Evolutionary conservation across 2,797 vertebrate species (phyloP), one percentile per base, ranked within the genome.

Genomic region (Diplodus puntazzo): DNA sequence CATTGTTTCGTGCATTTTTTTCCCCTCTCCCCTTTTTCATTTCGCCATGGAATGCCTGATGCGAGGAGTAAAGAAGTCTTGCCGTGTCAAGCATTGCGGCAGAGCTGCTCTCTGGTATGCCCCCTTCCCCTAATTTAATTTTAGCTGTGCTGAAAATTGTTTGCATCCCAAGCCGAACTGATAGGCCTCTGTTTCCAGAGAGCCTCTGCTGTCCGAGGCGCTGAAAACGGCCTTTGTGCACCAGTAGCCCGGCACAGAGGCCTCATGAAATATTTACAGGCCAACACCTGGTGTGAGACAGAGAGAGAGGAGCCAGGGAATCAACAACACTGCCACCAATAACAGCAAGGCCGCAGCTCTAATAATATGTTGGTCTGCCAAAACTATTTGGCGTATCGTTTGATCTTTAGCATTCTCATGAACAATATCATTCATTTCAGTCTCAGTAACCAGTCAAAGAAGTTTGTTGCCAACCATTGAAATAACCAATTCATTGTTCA

Each of bases 261-360:
- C 70, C 86, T 93, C 87, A 94, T 95, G 90, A 94, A 94, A 94
- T 93, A 94, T 95, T 94, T 90, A 95, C 88, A 82, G 87, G 65
- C 90, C 54, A 63, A 92, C 94, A 95, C 95, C 94, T 94, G 93
- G 94, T 80, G 81, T 83, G 85, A 85, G 80, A 71, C 63, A 10
- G 69, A 54, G 73, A 64, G 67, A 72, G 68, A 77, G 72, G 21
- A 74, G 73, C 85, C 76, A 72, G 86, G 68, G 75, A 84, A 66
- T 34, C 76, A 77, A 80, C 79, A 82, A 80, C 71, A 76, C 45
- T 52, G 73, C 67, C 55, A 66, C 72, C 77, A 73, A 78, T 67
- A 80, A 83, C 75, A 52, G 49, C 2, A n/a, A 72, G 69, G 68
- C 43, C 52, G 21, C 23, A 5, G 59, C 57, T 59, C 69, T 62